Percentiles rank a stretch among this genome's conserved stretches.
Evolutionary conservation across 2,797 vertebrate genomes (phyloP).

Genomic region (Knipowitschia caucasica): DNA sequence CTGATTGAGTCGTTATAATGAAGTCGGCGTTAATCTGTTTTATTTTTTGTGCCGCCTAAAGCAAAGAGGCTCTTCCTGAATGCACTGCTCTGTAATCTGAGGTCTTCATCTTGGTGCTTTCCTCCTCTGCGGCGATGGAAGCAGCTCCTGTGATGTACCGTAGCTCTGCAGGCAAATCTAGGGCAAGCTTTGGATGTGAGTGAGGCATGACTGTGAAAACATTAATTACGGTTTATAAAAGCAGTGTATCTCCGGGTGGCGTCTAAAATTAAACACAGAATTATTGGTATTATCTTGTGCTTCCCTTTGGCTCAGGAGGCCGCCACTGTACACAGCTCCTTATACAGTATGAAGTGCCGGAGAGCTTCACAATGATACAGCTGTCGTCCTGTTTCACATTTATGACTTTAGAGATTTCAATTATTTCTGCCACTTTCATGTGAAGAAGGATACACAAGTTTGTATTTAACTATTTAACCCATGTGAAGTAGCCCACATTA

Average conservation of each 20-base stretch:
- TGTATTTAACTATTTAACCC: too few species aligned
- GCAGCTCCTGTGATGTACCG: neutral
- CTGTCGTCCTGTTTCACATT: too few species aligned
- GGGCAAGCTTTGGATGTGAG: conserved; percentile 5
- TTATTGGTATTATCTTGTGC: neutral
- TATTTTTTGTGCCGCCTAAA: conserved; percentile 32
- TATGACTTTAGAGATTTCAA: too few species aligned
- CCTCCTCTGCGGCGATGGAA: neutral
- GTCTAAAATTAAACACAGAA: conserved; percentile 5
- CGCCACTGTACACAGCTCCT: neutral
- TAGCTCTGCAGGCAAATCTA: neutral
- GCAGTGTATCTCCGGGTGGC: neutral
- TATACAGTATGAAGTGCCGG: too few species aligned
- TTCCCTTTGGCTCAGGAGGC: neutral
- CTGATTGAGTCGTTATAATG: conserved; percentile 53
- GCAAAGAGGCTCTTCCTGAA: conserved; percentile 47
- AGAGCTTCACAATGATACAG: conserved; percentile 21
- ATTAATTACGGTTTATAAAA: neutral
- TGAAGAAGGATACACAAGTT: too few species aligned
- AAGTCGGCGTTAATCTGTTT: conserved; percentile 62
- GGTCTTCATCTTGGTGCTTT: conserved; percentile 7
- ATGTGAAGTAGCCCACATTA: too few species aligned
- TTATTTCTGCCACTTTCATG: too few species aligned
- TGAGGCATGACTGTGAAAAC: conserved; percentile 4
- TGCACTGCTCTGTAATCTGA: conserved; percentile 23